Conservation (phyloP, 92 coral and sea anemone genomes). For the Phymanthus crucifer region DNA sequence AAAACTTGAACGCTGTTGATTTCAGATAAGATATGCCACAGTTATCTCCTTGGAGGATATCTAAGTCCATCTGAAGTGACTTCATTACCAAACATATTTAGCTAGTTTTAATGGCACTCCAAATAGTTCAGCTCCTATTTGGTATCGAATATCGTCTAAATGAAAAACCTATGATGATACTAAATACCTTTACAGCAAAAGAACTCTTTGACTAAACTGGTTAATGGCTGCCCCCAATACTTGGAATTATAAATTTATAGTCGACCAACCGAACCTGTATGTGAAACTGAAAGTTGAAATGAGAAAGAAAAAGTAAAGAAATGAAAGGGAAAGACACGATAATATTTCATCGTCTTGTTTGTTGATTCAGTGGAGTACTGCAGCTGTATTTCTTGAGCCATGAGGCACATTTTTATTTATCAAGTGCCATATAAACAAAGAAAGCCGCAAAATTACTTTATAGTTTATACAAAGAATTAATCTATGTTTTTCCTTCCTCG, state of each 20-base stretch:
- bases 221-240: too few species aligned
- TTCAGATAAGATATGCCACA: neutral
- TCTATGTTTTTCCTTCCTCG: neutral
- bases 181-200: neutral
- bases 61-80: neutral
- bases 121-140: neutral
- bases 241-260: too few species aligned
- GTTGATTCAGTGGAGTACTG: too few species aligned
- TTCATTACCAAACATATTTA: constrained; percentile 1
- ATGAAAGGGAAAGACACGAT: too few species aligned
- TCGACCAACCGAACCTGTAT: too few species aligned
- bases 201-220: neutral
- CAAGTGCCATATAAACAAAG: neutral
- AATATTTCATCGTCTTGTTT: too few species aligned
- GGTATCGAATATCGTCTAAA: neutral
- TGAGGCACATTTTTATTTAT: too few species aligned
- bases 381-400: too few species aligned
- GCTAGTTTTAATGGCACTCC: neutral
- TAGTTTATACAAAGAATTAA: neutral
- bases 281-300: too few species aligned
- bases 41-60: neutral
- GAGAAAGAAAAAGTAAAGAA: too few species aligned
- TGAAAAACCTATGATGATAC: neutral
- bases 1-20: neutral
- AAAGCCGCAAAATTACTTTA: neutral